Conservation (phyloP, 2,888 invertebrate species). For the Lithosia quadra region DNA sequence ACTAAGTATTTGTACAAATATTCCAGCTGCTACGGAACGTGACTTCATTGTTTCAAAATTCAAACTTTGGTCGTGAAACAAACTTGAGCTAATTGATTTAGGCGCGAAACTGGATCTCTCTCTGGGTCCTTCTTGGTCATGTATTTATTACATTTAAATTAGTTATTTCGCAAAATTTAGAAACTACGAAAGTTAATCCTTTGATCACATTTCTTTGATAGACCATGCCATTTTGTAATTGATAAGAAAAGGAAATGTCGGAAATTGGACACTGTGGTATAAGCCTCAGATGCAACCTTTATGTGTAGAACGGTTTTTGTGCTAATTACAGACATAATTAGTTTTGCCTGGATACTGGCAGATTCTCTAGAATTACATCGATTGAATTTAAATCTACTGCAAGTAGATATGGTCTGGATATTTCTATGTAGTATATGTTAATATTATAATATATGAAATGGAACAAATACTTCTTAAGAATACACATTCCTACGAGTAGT, state of each 20-base stretch:
- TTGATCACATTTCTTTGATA: too few relatives aligned
- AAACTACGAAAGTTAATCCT: too few relatives aligned
- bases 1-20: conserved; percentile 56
- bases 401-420: too few relatives aligned
- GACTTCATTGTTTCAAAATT: conserved; percentile 51
- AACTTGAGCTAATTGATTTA: conserved; percentile 23
- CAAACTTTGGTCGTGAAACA: conserved; percentile 31
- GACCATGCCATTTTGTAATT: too few relatives aligned
- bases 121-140: neutral
- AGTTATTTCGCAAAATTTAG: neutral
- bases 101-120: conserved; percentile 13
- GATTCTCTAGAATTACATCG: neutral
- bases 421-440: too few relatives aligned
- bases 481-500: too few relatives aligned
- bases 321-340: conserved; percentile 1
- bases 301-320: neutral
- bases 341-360: neutral
- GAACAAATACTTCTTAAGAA: too few relatives aligned
- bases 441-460: too few relatives aligned
- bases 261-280: too few relatives aligned
- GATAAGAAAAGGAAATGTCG: too few relatives aligned
- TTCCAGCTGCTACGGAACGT: conserved; percentile 53
- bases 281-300: too few relatives aligned
- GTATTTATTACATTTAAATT: conserved; percentile 1
- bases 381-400: neutral